A percentile compares a stretch with the other conserved stretches of the same genome.
These are phyloP conservation scores for Prinia subflava DNA, from an alignment of 2,113 vertebrate species.

Conservation along the genomic window DNA sequence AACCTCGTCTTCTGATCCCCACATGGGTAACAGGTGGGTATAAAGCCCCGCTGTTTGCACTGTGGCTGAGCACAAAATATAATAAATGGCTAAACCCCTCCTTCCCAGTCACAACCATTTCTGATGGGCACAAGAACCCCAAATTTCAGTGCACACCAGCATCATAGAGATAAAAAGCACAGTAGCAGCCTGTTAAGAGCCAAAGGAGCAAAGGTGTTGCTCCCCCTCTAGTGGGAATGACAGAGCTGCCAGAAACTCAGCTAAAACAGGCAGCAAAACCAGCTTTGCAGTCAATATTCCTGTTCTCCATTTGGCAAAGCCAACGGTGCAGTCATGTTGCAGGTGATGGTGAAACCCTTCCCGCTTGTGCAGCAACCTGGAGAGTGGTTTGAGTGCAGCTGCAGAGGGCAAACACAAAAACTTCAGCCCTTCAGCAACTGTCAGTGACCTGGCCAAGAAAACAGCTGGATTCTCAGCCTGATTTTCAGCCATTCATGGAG, in stretches of 20 bases:
- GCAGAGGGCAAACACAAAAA: background rate
- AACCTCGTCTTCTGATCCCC: background rate
- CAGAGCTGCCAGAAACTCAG: background rate
- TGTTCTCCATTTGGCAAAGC: background rate
- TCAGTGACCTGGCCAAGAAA: background rate
- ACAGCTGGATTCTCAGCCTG: background rate
- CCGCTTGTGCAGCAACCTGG: background rate
- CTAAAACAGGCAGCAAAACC: fast-evolving
- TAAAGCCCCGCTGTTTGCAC: background rate
- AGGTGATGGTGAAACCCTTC: conserved; percentile 22
- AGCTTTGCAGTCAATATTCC: background rate
- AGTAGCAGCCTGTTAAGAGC: background rate
- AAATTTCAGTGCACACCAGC: background rate
- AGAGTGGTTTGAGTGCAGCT: background rate
- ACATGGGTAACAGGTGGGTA: background rate
- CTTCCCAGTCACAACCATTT: background rate
- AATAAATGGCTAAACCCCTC: background rate
- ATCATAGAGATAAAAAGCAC: background rate
- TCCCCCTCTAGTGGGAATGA: background rate
- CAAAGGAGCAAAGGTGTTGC: background rate
- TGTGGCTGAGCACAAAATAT: background rate
- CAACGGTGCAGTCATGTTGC: fast-evolving
- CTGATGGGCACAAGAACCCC: background rate
- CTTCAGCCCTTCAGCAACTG: background rate
- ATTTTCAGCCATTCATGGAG: background rate